These are phyloP conservation scores for Sarcophaga peregrina DNA, from an alignment of 1,140 invertebrate genomes.

Conservation along the genomic window DNA sequence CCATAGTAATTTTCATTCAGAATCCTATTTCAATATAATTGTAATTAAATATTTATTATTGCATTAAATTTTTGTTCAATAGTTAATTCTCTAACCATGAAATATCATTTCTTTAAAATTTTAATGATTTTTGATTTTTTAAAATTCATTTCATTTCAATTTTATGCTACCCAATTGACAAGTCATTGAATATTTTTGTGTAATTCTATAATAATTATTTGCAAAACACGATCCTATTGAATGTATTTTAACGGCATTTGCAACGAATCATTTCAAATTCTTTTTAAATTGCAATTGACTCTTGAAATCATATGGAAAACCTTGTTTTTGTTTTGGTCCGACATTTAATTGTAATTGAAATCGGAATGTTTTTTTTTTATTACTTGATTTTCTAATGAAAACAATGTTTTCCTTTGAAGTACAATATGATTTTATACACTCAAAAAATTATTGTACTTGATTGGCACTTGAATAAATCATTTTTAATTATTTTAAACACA, in stretches of 20 bases:
- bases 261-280: conserved; percentile 19
- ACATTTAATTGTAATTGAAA: background rate
- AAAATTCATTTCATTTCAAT: background rate
- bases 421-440: background rate
- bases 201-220: background rate
- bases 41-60: too few relatives aligned
- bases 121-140: background rate
- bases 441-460: background rate
- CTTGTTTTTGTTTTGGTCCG: background rate
- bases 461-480: background rate
- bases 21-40: too few relatives aligned
- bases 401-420: background rate
- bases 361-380: background rate
- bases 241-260: conserved; percentile 15
- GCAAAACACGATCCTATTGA: background rate
- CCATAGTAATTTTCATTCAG: too few relatives aligned
- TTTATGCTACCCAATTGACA: background rate
- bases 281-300: conserved; percentile 33
- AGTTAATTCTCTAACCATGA: background rate
- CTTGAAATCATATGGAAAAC: background rate
- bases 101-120: background rate
- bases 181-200: conserved; percentile 2
- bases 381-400: too few relatives aligned
- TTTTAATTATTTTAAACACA: too few relatives aligned
- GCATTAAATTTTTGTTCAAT: too few relatives aligned